Percentiles rank a stretch among this genome's conserved stretches.
Conservation (phyloP, 1,140 invertebrate species). For the Drosophila pseudoananassae region DNA sequence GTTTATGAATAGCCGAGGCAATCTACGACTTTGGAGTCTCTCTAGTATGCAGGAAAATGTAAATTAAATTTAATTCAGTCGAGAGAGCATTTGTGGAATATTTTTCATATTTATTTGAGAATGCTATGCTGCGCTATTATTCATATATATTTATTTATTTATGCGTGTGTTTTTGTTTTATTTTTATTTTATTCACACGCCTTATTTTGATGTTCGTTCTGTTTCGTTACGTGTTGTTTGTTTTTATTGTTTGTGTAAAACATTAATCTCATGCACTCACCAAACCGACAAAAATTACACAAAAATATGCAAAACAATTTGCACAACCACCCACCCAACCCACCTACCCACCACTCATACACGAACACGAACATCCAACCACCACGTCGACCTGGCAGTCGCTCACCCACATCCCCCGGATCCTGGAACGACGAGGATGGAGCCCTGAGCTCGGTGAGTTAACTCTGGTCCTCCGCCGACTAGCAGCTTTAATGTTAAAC, state of each 20-base stretch:
- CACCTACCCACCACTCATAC: constrained; percentile 21
- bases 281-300: constrained; percentile 37
- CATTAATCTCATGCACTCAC: constrained; percentile 77
- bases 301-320: constrained; percentile 67
- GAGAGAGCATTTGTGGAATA: not conserved
- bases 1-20: constrained; percentile 6
- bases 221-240: constrained; percentile 75
- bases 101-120: not conserved
- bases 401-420: constrained; percentile 81
- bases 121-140: constrained; percentile 14
- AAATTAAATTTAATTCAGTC: constrained; percentile 26
- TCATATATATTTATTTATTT: constrained; percentile 34
- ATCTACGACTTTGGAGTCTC: constrained; percentile 9
- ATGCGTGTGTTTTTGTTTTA: constrained; percentile 26
- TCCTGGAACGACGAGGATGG: constrained; percentile 84
- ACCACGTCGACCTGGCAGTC: constrained; percentile 53
- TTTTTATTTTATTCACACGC: constrained; percentile 60
- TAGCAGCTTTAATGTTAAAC: not conserved
- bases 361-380: constrained; percentile 23
- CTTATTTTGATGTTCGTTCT: constrained; percentile 49
- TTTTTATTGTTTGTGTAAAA: constrained; percentile 76
- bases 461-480: not conserved
- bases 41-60: not conserved
- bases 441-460: constrained; percentile 70
- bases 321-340: constrained; percentile 35